Evolutionary conservation across 2,888 invertebrate genomes (phyloP), one percentile per base, ranked within the genome.

Genomic region (Cheilosia soror): DNA sequence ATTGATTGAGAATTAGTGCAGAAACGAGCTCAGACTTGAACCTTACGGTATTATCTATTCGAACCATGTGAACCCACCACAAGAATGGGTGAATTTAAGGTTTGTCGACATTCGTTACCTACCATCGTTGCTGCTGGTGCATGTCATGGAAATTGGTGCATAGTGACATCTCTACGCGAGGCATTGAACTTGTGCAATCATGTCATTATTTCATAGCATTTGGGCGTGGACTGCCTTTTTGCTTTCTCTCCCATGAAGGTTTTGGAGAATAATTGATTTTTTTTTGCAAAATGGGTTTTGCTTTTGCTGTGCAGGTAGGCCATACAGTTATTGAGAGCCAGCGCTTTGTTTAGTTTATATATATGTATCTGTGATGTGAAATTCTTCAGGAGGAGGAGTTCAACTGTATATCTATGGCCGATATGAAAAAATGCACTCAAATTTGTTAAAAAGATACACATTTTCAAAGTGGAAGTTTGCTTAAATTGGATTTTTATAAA

Each of bases 161-260:
- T 72, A 68, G 81, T 85, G 85, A 85, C 85, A 85, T 85, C 85
- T 85, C 75, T 80, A 77, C 40, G 85, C 31, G 62, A 85, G 68
- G 31, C 62, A 66, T 58, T 72, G 85, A 85, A 85, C 80, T 42
- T 44, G 44, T 84, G 84, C 84, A 84, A 51, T 44, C 51, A 68
- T 75, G 44, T 25, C 13, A 42, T 57, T 53, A 5, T 7, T 79
- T 33, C n/a, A 47, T 31, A 20, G 25, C 9, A n/a, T 58, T 72
- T 79, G 84, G 84, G 84, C 84, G 84, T 84, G 84, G 79, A 84
- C 53, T 73, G 55, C 25, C 9, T 2, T 42, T 65, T 68, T 63
- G 5, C 9, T 33, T 62, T 44, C 2, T 13, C 15, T 15, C 55
- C 29, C 40, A 80, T 40, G 51, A 68, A n/a, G 47, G 66, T 73